A percentile compares a stretch with the other conserved stretches of the same genome.
phyloP scores from a whole-genome alignment of 2,888 invertebrate genomes.

The Drosophila ezoana region DNA sequence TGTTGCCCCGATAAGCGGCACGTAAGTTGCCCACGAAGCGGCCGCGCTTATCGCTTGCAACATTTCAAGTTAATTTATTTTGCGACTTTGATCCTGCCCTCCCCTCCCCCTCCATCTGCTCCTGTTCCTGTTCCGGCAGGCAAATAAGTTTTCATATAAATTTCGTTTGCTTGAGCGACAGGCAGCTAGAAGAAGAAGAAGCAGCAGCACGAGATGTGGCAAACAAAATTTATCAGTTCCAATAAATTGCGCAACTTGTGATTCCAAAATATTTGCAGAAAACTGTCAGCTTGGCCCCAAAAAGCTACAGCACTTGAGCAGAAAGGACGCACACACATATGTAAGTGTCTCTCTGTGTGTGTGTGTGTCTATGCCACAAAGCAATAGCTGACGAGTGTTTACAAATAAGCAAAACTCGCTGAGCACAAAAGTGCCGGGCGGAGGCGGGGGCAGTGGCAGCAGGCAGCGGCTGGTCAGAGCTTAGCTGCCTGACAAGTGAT shows the following conservation, averaged over 20 bases:
- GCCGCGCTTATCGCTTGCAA: constrained; percentile 60
- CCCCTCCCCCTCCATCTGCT: neutral
- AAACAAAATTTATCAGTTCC: constrained; percentile 61
- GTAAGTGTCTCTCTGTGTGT: constrained; percentile 16
- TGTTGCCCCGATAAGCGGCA: constrained; percentile 60
- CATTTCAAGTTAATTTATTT: constrained; percentile 74
- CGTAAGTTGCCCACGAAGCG: constrained; percentile 52
- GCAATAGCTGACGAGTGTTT: constrained; percentile 67
- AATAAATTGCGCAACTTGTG: constrained; percentile 74
- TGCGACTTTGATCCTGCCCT: constrained; percentile 59
- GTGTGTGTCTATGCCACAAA: constrained; percentile 30
- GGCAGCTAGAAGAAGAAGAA: constrained; percentile 3
- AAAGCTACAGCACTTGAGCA: constrained; percentile 22
- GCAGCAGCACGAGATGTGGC: constrained; percentile 2
- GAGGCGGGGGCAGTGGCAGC: neutral
- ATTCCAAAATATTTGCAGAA: constrained; percentile 67
- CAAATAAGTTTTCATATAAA: constrained; percentile 73
- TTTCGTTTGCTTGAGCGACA: constrained; percentile 64
- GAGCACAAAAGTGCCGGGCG: neutral
- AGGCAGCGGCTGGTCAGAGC: constrained; percentile 49
- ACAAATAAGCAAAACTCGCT: constrained; percentile 67
- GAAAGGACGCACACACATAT: constrained; percentile 6
- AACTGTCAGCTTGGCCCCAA: constrained; percentile 46
- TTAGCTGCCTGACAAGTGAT: constrained; percentile 74
- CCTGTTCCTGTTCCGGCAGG: neutral